Percentiles rank a stretch among this genome's conserved stretches.
These are phyloP conservation scores for Calephelis nemesis DNA, from an alignment of 1,140 invertebrate species.

Conservation along the genomic window DNA sequence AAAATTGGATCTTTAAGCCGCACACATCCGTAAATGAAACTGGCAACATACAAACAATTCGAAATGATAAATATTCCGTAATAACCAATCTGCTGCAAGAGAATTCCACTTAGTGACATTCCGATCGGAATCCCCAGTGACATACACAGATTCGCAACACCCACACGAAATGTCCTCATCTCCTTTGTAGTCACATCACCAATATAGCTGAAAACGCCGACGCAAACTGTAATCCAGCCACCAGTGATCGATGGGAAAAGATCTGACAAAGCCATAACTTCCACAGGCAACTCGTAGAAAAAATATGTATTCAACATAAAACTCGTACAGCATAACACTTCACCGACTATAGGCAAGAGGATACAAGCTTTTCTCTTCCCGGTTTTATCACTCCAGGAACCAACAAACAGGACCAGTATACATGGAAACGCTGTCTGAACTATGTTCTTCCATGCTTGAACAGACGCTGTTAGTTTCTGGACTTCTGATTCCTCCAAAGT, in stretches of 20 bases:
- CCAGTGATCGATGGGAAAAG: slow-evolving; percentile 80
- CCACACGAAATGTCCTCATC: slow-evolving; percentile 80
- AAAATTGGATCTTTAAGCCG: slow-evolving; percentile 70
- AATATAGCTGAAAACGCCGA: slow-evolving; percentile 81
- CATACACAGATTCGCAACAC: slow-evolving; percentile 80
- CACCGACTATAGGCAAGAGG: slow-evolving; percentile 78
- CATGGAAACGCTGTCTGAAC: slow-evolving; percentile 79
- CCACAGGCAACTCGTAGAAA: slow-evolving; percentile 76
- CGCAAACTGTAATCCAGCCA: slow-evolving; percentile 79
- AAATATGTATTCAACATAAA: slow-evolving; percentile 80
- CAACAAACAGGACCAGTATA: slow-evolving; percentile 80
- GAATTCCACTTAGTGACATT: slow-evolving; percentile 72
- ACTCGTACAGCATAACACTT: slow-evolving; percentile 71
- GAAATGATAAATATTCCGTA: slow-evolving; percentile 77
- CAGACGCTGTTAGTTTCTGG: slow-evolving; percentile 80
- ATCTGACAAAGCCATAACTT: slow-evolving; percentile 76
- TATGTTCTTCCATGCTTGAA: slow-evolving; percentile 80
- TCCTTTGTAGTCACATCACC: slow-evolving; percentile 81
- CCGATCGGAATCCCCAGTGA: slow-evolving; percentile 74
- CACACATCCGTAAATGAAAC: slow-evolving; percentile 71
- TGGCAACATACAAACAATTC: slow-evolving; percentile 68
- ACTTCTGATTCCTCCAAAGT: slow-evolving; percentile 76
- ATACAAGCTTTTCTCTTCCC: slow-evolving; percentile 81
- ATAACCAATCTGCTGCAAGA: slow-evolving; percentile 71
- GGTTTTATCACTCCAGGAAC: slow-evolving; percentile 81